Conservation (phyloP, 2,113 vertebrate genomes). For the Noturus placidus region DNA sequence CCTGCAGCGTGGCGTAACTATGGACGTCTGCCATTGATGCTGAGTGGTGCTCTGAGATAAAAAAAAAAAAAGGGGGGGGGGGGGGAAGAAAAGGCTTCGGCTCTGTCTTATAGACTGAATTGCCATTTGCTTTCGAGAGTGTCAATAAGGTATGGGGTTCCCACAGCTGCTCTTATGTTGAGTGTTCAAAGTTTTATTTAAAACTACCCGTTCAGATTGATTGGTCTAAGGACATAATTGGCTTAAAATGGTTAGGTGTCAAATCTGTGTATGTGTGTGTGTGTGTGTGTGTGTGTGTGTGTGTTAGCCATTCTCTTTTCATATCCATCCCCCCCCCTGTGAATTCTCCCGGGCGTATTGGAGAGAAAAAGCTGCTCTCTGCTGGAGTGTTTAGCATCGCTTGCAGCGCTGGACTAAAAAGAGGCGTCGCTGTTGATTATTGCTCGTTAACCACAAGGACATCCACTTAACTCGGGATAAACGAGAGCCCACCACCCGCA, state of each 20-base stretch:
- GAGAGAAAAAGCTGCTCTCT: constrained; percentile 62
- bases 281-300: constrained; percentile 1
- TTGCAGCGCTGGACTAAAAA: constrained; percentile 78
- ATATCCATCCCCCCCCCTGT: constrained; percentile 8
- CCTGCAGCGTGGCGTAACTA: constrained; percentile 42
- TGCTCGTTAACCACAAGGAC: constrained; percentile 86
- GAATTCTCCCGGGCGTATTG: constrained; percentile 70
- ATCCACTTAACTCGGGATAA: constrained; percentile 83
- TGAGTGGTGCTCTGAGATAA: constrained; percentile 54
- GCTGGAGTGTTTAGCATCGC: constrained; percentile 78
- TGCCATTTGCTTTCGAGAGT: constrained; percentile 55
- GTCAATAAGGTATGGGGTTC: constrained; percentile 55
- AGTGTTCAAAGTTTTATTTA: constrained; percentile 39
- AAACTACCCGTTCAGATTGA: constrained; percentile 21
- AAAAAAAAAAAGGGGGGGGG: constrained; percentile 46
- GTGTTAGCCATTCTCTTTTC: constrained; percentile 32
- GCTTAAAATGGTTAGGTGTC: constrained; percentile 32
- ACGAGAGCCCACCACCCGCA: constrained; percentile 81
- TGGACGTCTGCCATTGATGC: constrained; percentile 52
- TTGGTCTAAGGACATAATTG: constrained; percentile 28
- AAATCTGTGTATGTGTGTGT: constrained; percentile 28
- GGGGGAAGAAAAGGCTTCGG: constrained; percentile 41
- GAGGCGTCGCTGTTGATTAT: constrained; percentile 86
- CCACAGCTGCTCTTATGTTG: constrained; percentile 43
- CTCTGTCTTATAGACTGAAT: constrained; percentile 54